These are phyloP conservation scores for Pangasius mekongensis DNA, from an alignment of 2,797 vertebrate genomes.

Conservation along the genomic window DNA sequence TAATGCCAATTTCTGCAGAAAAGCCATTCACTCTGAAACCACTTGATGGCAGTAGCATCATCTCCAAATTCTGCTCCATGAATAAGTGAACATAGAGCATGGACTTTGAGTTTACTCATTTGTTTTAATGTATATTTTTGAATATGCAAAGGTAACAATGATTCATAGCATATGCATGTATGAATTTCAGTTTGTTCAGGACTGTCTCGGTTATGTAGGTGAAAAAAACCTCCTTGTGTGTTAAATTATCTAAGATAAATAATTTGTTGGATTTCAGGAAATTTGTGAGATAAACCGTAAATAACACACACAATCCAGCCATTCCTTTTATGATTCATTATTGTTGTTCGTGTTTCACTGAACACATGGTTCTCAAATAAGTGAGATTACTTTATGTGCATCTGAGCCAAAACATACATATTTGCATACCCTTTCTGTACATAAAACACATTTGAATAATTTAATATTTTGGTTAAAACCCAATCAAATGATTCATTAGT, in stretches of 20 bases:
- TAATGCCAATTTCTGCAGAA: not conserved
- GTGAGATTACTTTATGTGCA: too few relatives aligned
- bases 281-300: not conserved
- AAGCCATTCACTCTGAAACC: slow-evolving; percentile 31
- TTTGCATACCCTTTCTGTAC: not conserved
- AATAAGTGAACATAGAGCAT: not conserved
- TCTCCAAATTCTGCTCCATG: slow-evolving; percentile 28
- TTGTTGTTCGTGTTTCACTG: not conserved
- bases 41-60: slow-evolving; percentile 67
- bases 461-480: slow-evolving; percentile 27
- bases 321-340: slow-evolving; percentile 1
- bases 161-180: slow-evolving; percentile 21
- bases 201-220: not conserved
- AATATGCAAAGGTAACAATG: not conserved
- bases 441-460: not conserved
- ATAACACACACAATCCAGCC: not conserved
- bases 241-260: not conserved
- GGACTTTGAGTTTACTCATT: not conserved
- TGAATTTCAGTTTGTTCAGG: slow-evolving; percentile 10
- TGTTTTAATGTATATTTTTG: slow-evolving; percentile 22
- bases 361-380: slow-evolving; percentile 12
- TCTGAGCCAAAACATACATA: not conserved
- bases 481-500: not conserved
- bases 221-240: not conserved
- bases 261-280: slow-evolving; percentile 21